A percentile compares a stretch with the other conserved stretches of the same genome.
Conservation (phyloP, 2,113 vertebrate species). For the Sorex araneus region DNA sequence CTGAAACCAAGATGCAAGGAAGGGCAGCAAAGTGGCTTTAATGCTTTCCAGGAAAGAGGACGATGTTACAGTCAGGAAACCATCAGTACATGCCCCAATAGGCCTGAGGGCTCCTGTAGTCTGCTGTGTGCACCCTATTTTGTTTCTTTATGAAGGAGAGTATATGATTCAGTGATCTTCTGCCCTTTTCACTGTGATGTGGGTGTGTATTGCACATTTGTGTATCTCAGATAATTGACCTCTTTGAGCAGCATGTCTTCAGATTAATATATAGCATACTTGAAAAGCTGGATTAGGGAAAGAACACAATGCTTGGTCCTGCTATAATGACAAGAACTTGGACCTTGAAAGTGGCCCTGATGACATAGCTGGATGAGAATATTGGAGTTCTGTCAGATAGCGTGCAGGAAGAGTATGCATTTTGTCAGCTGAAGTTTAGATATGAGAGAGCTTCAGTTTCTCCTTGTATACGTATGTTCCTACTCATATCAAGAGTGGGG, state of each 20-base stretch:
- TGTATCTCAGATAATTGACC: neutral
- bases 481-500: neutral
- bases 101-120: neutral
- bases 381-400: neutral
- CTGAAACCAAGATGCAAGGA: neutral
- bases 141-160: neutral
- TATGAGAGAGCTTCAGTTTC: neutral
- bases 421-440: neutral
- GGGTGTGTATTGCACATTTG: neutral
- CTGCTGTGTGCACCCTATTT: neutral
- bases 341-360: neutral
- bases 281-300: neutral
- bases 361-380: neutral
- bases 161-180: neutral
- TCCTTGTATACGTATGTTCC: neutral
- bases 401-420: neutral
- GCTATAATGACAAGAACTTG: constrained; percentile 4
- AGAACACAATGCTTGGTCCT: neutral
- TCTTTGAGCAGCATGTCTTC: neutral
- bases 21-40: neutral
- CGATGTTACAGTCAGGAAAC: neutral
- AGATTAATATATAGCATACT: neutral
- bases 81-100: no score
- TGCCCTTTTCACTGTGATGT: neutral
- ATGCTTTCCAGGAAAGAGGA: neutral